Evolutionary conservation across 2,888 invertebrate genomes (phyloP).

Genomic region (Tachina lurida): DNA sequence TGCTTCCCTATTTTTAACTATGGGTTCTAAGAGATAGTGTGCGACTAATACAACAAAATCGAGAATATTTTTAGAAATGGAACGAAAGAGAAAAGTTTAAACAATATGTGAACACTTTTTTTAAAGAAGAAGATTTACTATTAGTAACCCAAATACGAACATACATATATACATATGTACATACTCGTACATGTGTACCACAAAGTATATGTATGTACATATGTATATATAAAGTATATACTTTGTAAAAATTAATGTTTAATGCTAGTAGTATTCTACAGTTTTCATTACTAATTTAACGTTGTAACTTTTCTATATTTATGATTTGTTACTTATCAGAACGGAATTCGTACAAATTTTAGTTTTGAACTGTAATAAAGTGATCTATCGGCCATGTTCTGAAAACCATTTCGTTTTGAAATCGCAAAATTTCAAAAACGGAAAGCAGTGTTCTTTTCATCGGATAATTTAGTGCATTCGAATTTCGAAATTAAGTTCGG

Average conservation of each 20-base stretch:
- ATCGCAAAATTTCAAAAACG: too few species aligned
- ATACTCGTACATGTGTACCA: slow-evolving; percentile 12
- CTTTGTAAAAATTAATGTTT: neutral
- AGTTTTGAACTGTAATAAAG: too few species aligned
- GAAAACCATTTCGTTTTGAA: too few species aligned
- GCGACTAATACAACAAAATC: slow-evolving; percentile 10
- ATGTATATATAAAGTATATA: too few species aligned
- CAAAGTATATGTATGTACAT: slow-evolving; percentile 5
- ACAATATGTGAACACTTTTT: slow-evolving; percentile 29
- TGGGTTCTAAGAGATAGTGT: neutral
- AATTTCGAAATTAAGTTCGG: too few species aligned
- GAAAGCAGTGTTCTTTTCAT: too few species aligned
- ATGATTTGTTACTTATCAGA: too few species aligned
- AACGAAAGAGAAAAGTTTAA: neutral
- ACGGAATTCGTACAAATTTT: too few species aligned
- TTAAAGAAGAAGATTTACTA: neutral
- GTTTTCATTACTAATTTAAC: slow-evolving; percentile 19
- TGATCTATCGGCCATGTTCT: too few species aligned
- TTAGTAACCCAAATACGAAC: neutral
- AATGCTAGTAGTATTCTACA: neutral
- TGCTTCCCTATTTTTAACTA: neutral
- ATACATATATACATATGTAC: neutral
- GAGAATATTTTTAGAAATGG: slow-evolving; percentile 43
- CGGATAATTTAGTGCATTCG: too few species aligned
- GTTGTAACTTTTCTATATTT: neutral